Conservation (phyloP, 2,113 vertebrate genomes). For the Entelurus aequoreus region DNA sequence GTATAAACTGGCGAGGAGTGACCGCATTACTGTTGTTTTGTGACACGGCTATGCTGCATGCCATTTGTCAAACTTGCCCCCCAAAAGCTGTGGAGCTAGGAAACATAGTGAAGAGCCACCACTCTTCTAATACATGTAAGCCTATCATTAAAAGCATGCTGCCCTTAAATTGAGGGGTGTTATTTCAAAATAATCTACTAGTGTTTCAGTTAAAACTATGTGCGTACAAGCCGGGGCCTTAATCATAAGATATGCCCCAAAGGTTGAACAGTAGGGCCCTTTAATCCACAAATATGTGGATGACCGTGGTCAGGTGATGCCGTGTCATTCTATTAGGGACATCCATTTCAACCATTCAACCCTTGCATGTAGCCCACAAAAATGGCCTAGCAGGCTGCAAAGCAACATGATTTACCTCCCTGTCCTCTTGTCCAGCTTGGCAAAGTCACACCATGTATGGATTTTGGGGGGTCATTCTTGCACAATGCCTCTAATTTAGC, state of each 20-base stretch:
- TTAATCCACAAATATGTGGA: slow-evolving; percentile 36
- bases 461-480: slow-evolving; percentile 72
- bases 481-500: slow-evolving; percentile 77
- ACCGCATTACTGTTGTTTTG: too few relatives aligned
- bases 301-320: slow-evolving; percentile 49
- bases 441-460: slow-evolving; percentile 67
- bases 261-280: slow-evolving; percentile 10
- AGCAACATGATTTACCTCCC: slow-evolving; percentile 57
- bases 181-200: slow-evolving; percentile 1
- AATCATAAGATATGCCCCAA: slow-evolving; percentile 20
- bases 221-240: slow-evolving; percentile 5
- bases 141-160: background rate
- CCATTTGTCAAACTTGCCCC: too few relatives aligned
- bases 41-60: too few relatives aligned
- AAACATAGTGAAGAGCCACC: too few relatives aligned
- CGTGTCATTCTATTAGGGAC: slow-evolving; percentile 39
- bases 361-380: slow-evolving; percentile 20
- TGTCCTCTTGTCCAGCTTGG: slow-evolving; percentile 43
- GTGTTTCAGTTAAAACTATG: slow-evolving; percentile 1
- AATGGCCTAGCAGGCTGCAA: slow-evolving; percentile 30
- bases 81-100: too few relatives aligned
- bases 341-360: slow-evolving; percentile 50
- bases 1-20: too few relatives aligned
- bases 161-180: slow-evolving; percentile 13
- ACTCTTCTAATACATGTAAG: too few relatives aligned